phyloP scores from a whole-genome alignment of 2,797 vertebrate species.

The Sternotherus odoratus region DNA sequence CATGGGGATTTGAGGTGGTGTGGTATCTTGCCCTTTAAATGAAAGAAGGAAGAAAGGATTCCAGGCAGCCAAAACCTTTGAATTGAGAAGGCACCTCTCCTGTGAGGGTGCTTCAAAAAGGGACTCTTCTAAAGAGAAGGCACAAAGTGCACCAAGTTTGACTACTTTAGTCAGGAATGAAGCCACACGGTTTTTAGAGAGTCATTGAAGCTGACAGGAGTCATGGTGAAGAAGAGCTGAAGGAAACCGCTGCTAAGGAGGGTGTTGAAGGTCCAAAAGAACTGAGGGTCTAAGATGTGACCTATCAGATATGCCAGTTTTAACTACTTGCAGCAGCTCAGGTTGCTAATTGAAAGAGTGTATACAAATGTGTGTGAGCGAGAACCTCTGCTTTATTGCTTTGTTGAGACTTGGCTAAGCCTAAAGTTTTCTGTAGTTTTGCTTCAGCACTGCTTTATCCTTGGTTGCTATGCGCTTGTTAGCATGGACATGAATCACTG shows the following conservation, averaged over 20 bases:
- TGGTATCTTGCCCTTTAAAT: background rate
- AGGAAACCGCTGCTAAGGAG: constrained; percentile 50
- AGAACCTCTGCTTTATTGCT: constrained; percentile 29
- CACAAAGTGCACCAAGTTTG: background rate
- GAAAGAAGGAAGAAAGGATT: background rate
- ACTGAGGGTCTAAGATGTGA: constrained; percentile 37
- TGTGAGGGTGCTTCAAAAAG: background rate
- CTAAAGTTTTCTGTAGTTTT: constrained; percentile 40
- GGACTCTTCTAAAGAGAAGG: background rate
- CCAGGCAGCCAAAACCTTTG: background rate
- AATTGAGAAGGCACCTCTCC: background rate
- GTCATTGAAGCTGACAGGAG: background rate
- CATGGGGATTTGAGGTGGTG: background rate
- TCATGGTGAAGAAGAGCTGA: background rate
- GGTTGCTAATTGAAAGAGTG: constrained; percentile 32
- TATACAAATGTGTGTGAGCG: constrained; percentile 44
- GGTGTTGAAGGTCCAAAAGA: background rate
- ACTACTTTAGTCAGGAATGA: background rate
- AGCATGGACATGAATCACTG: background rate
- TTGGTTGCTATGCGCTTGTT: background rate
- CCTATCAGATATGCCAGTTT: constrained; percentile 21
- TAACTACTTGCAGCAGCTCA: constrained; percentile 49
- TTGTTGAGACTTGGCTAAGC: background rate
- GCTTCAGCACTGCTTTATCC: constrained; percentile 22
- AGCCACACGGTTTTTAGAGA: background rate